These are phyloP conservation scores for Irena cyanogastra DNA, from an alignment of 2,113 vertebrate genomes.

Conservation along the genomic window DNA sequence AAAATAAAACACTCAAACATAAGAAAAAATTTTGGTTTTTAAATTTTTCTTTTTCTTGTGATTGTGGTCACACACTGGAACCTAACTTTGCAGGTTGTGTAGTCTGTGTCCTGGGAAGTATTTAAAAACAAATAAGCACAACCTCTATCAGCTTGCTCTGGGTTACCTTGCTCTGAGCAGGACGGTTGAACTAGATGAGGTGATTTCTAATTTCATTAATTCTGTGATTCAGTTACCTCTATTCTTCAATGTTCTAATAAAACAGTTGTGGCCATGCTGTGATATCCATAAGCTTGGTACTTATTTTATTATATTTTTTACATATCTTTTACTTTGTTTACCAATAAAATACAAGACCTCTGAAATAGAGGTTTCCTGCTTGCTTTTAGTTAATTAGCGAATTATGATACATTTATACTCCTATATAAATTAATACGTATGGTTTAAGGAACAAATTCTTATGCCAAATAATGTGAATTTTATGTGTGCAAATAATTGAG, in stretches of 20 bases:
- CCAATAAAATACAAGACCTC: background rate
- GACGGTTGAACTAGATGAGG: background rate
- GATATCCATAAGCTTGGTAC: background rate
- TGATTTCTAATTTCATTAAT: background rate
- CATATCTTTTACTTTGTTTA: background rate
- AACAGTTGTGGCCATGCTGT: background rate
- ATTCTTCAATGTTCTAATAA: background rate
- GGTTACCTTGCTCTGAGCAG: background rate
- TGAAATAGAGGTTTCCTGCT: background rate
- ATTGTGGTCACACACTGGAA: background rate
- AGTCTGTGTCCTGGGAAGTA: background rate
- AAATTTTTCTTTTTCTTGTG: background rate
- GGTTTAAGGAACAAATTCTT: background rate
- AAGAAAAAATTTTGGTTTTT: background rate
- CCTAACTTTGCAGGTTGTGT: rapidly evolving
- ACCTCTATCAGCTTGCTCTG: rapidly evolving
- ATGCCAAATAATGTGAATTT: background rate
- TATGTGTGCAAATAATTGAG: background rate
- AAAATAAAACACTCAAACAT: background rate
- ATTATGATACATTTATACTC: background rate
- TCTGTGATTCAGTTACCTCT: background rate
- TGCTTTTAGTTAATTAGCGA: background rate
- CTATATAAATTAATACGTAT: background rate
- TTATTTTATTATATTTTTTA: background rate
- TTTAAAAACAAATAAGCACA: background rate